Percentiles rank a stretch among this genome's conserved stretches.
These are phyloP conservation scores for Drosophila biarmipes DNA, from an alignment of 1,140 invertebrate genomes.

Conservation along the genomic window DNA sequence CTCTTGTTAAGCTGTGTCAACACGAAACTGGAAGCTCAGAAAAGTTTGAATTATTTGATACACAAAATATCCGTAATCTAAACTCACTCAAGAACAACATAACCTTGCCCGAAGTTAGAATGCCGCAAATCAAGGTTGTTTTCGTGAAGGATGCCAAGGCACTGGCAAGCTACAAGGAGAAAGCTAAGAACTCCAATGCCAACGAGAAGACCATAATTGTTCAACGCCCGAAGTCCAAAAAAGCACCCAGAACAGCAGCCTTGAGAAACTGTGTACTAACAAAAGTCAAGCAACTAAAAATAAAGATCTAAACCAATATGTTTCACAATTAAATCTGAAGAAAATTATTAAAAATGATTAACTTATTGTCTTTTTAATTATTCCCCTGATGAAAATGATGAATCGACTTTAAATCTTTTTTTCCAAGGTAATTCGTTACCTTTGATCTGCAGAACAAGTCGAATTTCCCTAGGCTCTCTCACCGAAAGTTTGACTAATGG, in stretches of 20 bases:
- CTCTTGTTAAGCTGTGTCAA: background rate
- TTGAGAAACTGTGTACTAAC: background rate
- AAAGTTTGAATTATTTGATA: too few species aligned
- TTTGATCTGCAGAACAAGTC: background rate
- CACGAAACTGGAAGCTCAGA: background rate
- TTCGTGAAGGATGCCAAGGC: background rate
- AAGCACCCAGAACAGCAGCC: background rate
- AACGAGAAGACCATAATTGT: background rate
- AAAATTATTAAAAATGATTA: background rate
- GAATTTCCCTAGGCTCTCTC: background rate
- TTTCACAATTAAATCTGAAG: background rate
- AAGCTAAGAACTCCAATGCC: background rate
- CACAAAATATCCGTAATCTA: background rate
- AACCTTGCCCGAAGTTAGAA: background rate
- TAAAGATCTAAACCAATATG: background rate
- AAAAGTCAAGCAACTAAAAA: background rate
- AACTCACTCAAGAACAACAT: slow-evolving; percentile 2
- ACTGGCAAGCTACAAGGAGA: background rate
- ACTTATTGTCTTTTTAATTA: too few species aligned
- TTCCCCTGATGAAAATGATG: background rate
- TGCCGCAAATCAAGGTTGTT: background rate
- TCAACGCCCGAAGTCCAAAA: background rate
- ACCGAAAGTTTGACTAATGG: slow-evolving; percentile 9
- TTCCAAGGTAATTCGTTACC: background rate
- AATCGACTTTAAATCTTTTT: background rate